Percentiles rank a stretch among this genome's conserved stretches.
These are phyloP conservation scores for Venturia canescens DNA, from an alignment of 1,140 invertebrate species.

Conservation along the genomic window DNA sequence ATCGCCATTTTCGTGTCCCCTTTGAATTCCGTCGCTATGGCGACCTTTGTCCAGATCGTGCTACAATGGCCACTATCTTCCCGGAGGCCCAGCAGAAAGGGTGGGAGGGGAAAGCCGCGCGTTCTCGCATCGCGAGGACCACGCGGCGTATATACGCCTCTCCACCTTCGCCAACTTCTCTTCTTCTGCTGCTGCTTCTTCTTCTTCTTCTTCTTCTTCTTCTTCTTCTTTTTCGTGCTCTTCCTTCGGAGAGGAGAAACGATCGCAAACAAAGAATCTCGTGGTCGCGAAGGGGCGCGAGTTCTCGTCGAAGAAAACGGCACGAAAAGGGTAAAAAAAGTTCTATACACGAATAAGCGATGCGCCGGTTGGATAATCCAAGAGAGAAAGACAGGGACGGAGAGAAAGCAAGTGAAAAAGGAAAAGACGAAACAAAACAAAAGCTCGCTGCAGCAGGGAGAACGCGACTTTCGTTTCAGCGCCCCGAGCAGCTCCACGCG, in stretches of 20 bases:
- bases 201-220: slow-evolving; percentile 42
- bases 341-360: slow-evolving; percentile 71
- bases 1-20: slow-evolving; percentile 69
- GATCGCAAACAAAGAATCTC: slow-evolving; percentile 70
- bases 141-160: slow-evolving; percentile 37
- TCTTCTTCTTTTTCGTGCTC: slow-evolving; percentile 44
- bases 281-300: slow-evolving; percentile 56
- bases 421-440: no score
- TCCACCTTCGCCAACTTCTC: slow-evolving; percentile 34
- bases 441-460: slow-evolving; percentile 47
- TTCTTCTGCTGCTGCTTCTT: slow-evolving; percentile 38
- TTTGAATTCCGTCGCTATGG: slow-evolving; percentile 72
- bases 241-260: slow-evolving; percentile 61
- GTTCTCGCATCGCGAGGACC: slow-evolving; percentile 43
- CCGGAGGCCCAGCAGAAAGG: slow-evolving; percentile 41
- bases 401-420: slow-evolving; percentile 15
- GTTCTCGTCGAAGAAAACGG: slow-evolving; percentile 59
- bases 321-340: slow-evolving; percentile 64
- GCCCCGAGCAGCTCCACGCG: slow-evolving; percentile 47
- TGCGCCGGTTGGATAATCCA: slow-evolving; percentile 68
- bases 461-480: slow-evolving; percentile 70
- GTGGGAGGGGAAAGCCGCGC: slow-evolving; percentile 47
- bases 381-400: not conserved
- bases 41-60: slow-evolving; percentile 73
- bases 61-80: slow-evolving; percentile 71